These are phyloP conservation scores for Drosophila erecta DNA, from an alignment of 1,140 invertebrate genomes.

Conservation along the genomic window DNA sequence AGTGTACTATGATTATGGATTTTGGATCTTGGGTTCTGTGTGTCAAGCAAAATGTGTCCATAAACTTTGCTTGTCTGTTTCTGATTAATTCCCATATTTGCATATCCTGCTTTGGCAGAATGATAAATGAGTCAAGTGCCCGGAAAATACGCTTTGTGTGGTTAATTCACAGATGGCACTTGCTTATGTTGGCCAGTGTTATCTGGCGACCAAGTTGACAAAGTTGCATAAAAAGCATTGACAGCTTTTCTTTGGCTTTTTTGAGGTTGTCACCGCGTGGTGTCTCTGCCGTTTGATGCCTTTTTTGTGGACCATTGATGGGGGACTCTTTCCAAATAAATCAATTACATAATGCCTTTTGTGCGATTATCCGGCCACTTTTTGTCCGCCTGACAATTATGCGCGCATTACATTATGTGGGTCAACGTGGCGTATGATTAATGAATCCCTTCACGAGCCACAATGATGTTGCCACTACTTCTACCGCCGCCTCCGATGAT, in stretches of 20 bases:
- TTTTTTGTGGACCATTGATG: conserved; percentile 32
- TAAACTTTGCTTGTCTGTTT: conserved; percentile 9
- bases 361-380: conserved; percentile 73
- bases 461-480: conserved; percentile 16
- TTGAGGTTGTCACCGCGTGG: conserved; percentile 13
- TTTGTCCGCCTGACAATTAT: conserved; percentile 70
- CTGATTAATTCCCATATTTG: conserved; percentile 25
- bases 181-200: conserved; percentile 35
- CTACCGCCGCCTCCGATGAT: conserved; percentile 11
- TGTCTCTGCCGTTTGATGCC: conserved; percentile 42
- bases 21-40: conserved; percentile 1
- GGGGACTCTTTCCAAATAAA: conserved; percentile 51
- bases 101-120: conserved; percentile 6
- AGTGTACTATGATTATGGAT: conserved; percentile 11
- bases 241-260: conserved; percentile 42
- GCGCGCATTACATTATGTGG: conserved; percentile 61
- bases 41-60: neutral
- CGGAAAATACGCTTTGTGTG: conserved; percentile 6
- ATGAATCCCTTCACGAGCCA: conserved; percentile 58
- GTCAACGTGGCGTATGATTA: conserved; percentile 78
- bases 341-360: conserved; percentile 71
- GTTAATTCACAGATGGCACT: conserved; percentile 1
- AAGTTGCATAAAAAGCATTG: conserved; percentile 41
- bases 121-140: conserved; percentile 44
- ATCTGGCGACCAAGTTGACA: conserved; percentile 30